Percentiles rank a stretch among this genome's conserved stretches.
Conservation (phyloP, 2,113 vertebrate species). For the human region DNA sequence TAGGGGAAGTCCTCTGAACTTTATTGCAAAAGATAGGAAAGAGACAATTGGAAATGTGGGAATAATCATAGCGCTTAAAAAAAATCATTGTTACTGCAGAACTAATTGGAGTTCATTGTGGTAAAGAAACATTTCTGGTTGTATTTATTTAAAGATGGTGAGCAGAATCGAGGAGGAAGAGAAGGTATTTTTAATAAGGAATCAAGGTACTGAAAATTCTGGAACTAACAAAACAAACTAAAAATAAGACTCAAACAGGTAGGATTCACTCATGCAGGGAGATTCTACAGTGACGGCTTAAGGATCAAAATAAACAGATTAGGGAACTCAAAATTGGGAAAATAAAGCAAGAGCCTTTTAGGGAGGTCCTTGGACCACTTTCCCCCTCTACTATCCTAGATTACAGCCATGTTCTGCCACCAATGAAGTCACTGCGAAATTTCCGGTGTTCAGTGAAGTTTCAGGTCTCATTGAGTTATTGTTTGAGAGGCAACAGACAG, state of each 20-base stretch:
- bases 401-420: not conserved
- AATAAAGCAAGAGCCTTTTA: not conserved
- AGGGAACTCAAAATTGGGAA: not conserved
- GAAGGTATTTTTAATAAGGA: not conserved
- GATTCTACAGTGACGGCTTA: not conserved
- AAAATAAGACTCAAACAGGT: not conserved
- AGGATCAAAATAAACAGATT: not conserved
- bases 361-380: not conserved
- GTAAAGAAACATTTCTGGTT: not conserved
- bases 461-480: not conserved
- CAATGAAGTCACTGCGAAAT: not conserved
- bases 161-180: not conserved
- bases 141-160: conserved; percentile 6
- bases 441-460: not conserved
- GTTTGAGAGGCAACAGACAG: not conserved
- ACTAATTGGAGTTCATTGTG: not conserved
- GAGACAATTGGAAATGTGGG: conserved; percentile 1
- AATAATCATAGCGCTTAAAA: not conserved
- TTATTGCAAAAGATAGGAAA: conserved; percentile 19
- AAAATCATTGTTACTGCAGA: not conserved
- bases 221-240: not conserved
- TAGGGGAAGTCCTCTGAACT: conserved; percentile 41
- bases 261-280: not conserved
- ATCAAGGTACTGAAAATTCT: not conserved
- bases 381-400: not conserved